Evolutionary conservation across 2,797 vertebrate species (phyloP).

Genomic region (Spinibarbus caldwelli): DNA sequence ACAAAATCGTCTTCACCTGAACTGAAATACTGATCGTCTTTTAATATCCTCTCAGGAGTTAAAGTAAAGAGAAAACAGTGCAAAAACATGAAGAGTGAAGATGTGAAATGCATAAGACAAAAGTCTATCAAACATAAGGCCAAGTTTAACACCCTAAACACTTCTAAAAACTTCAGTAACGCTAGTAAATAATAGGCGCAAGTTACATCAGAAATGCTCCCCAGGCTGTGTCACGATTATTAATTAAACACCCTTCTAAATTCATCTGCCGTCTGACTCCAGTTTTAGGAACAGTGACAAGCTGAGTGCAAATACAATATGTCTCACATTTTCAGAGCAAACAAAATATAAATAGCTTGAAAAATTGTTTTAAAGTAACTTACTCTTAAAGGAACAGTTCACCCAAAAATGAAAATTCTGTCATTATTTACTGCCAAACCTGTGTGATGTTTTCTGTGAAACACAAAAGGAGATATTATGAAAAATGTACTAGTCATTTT

Average conservation of each 20-base stretch:
- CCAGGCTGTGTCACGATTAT: slow-evolving; percentile 42
- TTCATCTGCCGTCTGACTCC: slow-evolving; percentile 24
- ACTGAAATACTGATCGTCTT: slow-evolving; percentile 9
- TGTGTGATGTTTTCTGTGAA: not conserved
- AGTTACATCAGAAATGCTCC: slow-evolving; percentile 43
- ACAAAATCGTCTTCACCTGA: not conserved
- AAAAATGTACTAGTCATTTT: not conserved
- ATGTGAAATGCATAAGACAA: not conserved
- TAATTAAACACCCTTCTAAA: slow-evolving; percentile 46
- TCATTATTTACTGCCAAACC: not conserved
- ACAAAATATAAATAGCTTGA: slow-evolving; percentile 51
- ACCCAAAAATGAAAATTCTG: not conserved
- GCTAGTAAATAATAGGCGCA: slow-evolving; percentile 31
- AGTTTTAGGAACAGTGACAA: slow-evolving; percentile 32
- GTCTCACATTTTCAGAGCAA: slow-evolving; percentile 33
- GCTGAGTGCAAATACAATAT: slow-evolving; percentile 11
- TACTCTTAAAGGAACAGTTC: too few relatives aligned
- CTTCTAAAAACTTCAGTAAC: slow-evolving; percentile 33
- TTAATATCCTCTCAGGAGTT: not conserved
- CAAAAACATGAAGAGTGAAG: not conserved
- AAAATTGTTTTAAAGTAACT: slow-evolving; percentile 49
- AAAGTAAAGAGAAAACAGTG: not conserved
- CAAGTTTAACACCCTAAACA: slow-evolving; percentile 16
- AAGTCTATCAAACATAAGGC: not conserved
- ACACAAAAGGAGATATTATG: not conserved